These are phyloP conservation scores for Deilephila elpenor DNA, from an alignment of 2,888 invertebrate species.

Conservation along the genomic window DNA sequence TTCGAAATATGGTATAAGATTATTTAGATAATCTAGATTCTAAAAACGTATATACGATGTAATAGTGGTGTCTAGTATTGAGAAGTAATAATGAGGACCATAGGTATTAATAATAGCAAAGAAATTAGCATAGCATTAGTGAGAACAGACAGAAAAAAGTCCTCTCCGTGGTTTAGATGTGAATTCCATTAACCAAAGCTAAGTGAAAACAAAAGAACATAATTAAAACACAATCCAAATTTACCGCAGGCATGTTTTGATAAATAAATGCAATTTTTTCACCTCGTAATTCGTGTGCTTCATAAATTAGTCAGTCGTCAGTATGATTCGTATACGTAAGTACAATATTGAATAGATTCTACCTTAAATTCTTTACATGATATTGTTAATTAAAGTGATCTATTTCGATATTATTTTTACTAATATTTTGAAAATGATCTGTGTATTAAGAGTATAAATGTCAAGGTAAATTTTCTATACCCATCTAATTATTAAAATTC, in stretches of 20 bases:
- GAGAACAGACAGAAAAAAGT: background rate
- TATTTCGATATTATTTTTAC: too few species aligned
- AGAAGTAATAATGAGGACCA: too few species aligned
- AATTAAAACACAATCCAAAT: background rate
- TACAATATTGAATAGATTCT: background rate
- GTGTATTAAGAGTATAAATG: too few species aligned
- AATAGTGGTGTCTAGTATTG: too few species aligned
- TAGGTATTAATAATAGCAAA: too few species aligned
- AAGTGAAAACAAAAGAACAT: background rate
- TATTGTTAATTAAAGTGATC: too few species aligned
- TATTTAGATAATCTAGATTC: background rate
- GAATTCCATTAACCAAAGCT: background rate
- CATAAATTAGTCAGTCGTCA: background rate
- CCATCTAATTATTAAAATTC: background rate
- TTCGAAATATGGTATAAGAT: background rate
- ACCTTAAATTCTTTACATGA: too few species aligned
- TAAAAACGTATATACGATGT: too few species aligned
- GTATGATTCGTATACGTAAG: constrained; percentile 3
- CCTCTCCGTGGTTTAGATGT: background rate
- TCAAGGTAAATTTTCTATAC: background rate
- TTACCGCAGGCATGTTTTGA: constrained; percentile 1
- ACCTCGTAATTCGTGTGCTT: background rate
- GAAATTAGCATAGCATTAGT: too few species aligned
- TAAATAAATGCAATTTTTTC: background rate
- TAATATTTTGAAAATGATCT: too few species aligned